Evolutionary conservation across 1,140 invertebrate genomes (phyloP).

Genomic region (Megalopta genalis): DNA sequence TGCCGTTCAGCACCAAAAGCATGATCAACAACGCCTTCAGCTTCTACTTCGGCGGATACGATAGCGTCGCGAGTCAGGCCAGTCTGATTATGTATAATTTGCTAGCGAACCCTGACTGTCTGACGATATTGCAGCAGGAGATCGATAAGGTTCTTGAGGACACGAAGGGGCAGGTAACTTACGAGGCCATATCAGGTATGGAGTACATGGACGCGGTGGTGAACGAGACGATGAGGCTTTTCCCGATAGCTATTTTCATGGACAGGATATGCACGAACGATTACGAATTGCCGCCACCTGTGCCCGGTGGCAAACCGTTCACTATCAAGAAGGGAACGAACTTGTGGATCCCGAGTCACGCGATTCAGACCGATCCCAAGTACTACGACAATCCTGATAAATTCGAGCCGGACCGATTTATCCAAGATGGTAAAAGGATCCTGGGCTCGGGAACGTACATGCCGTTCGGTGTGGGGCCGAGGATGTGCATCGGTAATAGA

Average conservation of each 20-base stretch:
- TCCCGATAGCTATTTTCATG: conserved; percentile 78
- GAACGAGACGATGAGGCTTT: conserved; percentile 82
- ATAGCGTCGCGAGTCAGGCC: conserved; percentile 79
- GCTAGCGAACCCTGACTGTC: conserved; percentile 80
- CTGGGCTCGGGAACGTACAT: conserved; percentile 11
- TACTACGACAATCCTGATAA: conserved; percentile 83
- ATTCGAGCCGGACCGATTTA: conserved; percentile 81
- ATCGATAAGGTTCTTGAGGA: conserved; percentile 78
- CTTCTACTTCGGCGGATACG: conserved; percentile 81
- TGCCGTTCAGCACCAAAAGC: conserved; percentile 76
- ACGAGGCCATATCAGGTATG: conserved; percentile 75
- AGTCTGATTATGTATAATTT: conserved; percentile 79
- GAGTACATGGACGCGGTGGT: conserved; percentile 80
- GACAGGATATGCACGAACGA: conserved; percentile 81
- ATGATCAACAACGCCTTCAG: conserved; percentile 78
- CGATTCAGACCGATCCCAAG: conserved; percentile 82
- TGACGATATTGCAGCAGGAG: conserved; percentile 82
- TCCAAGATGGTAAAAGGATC: conserved; percentile 73
- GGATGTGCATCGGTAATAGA: conserved; percentile 70
- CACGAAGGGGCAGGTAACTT: conserved; percentile 72
- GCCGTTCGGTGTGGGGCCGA: conserved; percentile 48
- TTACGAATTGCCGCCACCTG: conserved; percentile 75
- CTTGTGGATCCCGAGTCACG: conserved; percentile 77
- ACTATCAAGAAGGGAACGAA: conserved; percentile 72
- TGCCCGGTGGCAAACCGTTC: conserved; percentile 55